A percentile compares a stretch with the other conserved stretches of the same genome.
Conservation (phyloP, 2,797 vertebrate species). For the Sebastes elongatus region DNA sequence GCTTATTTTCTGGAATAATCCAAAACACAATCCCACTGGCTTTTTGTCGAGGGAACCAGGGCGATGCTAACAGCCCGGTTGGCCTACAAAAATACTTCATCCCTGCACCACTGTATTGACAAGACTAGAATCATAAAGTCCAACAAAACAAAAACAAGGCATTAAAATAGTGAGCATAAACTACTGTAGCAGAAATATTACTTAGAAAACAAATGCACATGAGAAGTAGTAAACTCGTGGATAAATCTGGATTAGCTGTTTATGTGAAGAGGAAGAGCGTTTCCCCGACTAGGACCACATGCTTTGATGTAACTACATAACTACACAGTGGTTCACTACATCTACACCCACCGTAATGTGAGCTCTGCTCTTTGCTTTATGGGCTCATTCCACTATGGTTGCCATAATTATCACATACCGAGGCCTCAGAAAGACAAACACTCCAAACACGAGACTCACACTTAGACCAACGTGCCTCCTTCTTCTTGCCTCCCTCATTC, state of each 20-base stretch:
- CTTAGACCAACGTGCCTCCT: constrained; percentile 29
- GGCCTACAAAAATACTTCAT: no score
- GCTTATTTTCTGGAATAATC: no score
- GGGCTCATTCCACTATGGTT: constrained; percentile 58
- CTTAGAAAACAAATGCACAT: background rate
- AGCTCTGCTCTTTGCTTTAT: constrained; percentile 51
- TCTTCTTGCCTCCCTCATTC: constrained; percentile 22
- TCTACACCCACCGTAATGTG: constrained; percentile 26
- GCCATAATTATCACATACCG: constrained; percentile 76
- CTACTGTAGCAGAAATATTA: background rate
- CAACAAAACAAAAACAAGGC: background rate
- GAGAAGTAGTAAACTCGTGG: background rate
- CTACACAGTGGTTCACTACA: constrained; percentile 4
- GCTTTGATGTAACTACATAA: constrained; percentile 40
- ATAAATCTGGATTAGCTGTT: constrained; percentile 21
- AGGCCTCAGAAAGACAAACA: constrained; percentile 65
- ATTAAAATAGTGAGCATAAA: background rate
- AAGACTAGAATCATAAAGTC: background rate
- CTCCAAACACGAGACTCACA: constrained; percentile 50
- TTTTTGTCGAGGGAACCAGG: no score
- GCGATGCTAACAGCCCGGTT: no score
- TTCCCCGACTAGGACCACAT: background rate
- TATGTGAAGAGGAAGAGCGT: constrained; percentile 1
- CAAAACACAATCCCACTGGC: no score
- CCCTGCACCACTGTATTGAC: background rate